Evolutionary conservation across 2,888 invertebrate species (phyloP), one percentile per base, ranked within the genome.

Genomic region (Eretmocerus hayati): DNA sequence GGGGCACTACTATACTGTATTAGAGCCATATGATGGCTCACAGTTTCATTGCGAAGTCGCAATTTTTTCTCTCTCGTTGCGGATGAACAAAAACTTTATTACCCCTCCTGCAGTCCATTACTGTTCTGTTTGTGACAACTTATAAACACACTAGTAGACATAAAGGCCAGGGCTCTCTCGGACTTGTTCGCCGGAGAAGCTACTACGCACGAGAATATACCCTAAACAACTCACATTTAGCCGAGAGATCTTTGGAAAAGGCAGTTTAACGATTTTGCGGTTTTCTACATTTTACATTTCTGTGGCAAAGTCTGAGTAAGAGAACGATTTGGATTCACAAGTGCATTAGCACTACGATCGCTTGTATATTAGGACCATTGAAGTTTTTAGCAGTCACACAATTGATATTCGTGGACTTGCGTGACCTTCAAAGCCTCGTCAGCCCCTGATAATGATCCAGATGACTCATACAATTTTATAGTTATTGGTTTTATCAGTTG

Each of bases 91-190:
- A 59, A 59, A 58, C 53, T 66, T 65, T 63, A 66, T 58, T 54
- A 62, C 61, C 62, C 66, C 64, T 68, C 65, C 69, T 70, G 70
- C 66, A 68, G 67, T 67, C 66, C 69, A 70, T 70, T 70, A 69
- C 64, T 60, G 64, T 59, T 61, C 61, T 67, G 69, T 69, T 69
- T 69, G 65, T 59, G 65, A 62, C 64, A 62, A 63, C 64, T 61
- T 59, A 59, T 69, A 70, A 70, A 70, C 69, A 69, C 16, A 16
- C 62, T 59, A 58, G 59, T 59, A 63, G 64, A 61, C 62, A 59
- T 22, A 22, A 22, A n/a, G 38, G n/a, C 13, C 15, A 64, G 63
- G 62, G 63, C 62, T 57, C 56, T 42, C 40, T 6, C 19, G 6
- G 48, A 42, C 42, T 43, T 41, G 39, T 21, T 22, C 37, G 19